These are phyloP conservation scores for Tapirus indicus DNA, from an alignment of 2,797 vertebrate genomes.

Conservation along the genomic window DNA sequence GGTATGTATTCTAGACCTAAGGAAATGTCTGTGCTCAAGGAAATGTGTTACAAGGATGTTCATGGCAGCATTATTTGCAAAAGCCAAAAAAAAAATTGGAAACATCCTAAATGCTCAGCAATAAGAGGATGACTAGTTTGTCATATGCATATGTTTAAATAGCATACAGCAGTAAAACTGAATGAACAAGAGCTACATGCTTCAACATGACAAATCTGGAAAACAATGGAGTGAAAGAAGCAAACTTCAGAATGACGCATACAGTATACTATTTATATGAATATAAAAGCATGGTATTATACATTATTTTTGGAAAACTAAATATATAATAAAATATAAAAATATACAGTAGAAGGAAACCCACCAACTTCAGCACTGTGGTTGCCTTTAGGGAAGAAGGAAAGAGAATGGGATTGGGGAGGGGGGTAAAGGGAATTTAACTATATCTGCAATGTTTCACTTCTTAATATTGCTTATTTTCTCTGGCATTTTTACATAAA, in stretches of 20 bases:
- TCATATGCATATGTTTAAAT: background rate
- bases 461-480: conserved; percentile 6
- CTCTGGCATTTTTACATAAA: conserved; percentile 9
- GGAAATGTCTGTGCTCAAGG: conserved; percentile 15
- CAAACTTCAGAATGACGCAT: conserved; percentile 27
- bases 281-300: background rate
- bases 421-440: background rate
- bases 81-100: background rate
- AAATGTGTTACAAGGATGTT: background rate
- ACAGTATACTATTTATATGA: background rate
- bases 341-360: background rate
- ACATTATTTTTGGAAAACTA: background rate
- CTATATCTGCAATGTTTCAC: background rate
- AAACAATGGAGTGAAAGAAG: background rate
- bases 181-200: background rate
- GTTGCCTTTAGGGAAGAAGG: background rate
- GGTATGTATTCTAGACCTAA: background rate
- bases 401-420: background rate
- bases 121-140: background rate
- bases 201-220: conserved; percentile 2
- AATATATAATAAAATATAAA: background rate
- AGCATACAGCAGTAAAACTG: conserved; percentile 38
- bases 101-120: background rate
- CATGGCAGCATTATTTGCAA: conserved; percentile 1
- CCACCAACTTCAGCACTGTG: conserved; percentile 20